A percentile compares a stretch with the other conserved stretches of the same genome.
These are phyloP conservation scores for Xylocampa areola DNA, from an alignment of 2,888 invertebrate genomes.

Conservation along the genomic window DNA sequence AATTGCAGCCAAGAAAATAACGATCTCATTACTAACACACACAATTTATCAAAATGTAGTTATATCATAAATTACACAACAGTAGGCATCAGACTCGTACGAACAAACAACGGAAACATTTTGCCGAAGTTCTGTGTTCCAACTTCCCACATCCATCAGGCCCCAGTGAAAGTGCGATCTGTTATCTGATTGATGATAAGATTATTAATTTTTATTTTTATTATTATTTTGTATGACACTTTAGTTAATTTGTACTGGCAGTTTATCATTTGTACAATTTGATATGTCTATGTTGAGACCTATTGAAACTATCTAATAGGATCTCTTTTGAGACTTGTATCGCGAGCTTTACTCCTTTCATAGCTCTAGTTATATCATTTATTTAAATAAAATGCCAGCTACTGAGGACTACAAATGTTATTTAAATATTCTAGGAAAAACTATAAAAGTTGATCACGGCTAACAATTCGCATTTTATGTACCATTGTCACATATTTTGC, in stretches of 20 bases:
- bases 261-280: constrained; percentile 36
- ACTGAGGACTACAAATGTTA: constrained; percentile 8
- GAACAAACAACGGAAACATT: constrained; percentile 48
- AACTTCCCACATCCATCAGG: constrained; percentile 42
- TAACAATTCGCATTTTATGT: constrained; percentile 25
- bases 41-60: constrained; percentile 31
- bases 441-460: constrained; percentile 16
- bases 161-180: constrained; percentile 55
- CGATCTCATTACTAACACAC: constrained; percentile 12
- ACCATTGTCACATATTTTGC: constrained; percentile 11
- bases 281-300: constrained; percentile 17
- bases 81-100: constrained; percentile 6
- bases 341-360: constrained; percentile 1
- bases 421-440: constrained; percentile 18
- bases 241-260: constrained; percentile 31
- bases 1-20: constrained; percentile 12
- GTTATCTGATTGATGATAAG: constrained; percentile 53
- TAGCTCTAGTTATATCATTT: background rate
- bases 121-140: constrained; percentile 27
- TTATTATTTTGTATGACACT: constrained; percentile 42
- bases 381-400: background rate
- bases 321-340: background rate
- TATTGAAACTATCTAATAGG: background rate
- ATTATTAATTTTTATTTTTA: constrained; percentile 50
- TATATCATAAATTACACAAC: constrained; percentile 40